Evolutionary conservation across 2,797 vertebrate genomes (phyloP).

Genomic region (Lithobates sylvaticus): DNA sequence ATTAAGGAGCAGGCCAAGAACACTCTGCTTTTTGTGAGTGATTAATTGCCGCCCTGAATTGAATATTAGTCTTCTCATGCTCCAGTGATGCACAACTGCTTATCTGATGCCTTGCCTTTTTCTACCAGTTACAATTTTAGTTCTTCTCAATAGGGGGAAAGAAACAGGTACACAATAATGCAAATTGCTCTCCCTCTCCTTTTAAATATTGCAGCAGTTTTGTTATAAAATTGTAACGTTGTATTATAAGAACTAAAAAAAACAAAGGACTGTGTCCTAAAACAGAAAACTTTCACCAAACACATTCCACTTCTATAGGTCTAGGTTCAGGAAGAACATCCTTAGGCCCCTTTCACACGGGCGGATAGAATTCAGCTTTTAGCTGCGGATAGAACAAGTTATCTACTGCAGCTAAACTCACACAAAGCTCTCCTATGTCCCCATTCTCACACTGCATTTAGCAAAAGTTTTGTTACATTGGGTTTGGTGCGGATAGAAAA

Average conservation of each 20-base stretch:
- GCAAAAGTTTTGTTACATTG: no score
- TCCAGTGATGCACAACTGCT: slow-evolving; percentile 45
- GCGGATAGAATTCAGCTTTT: no score
- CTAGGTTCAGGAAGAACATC: no score
- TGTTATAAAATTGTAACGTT: no score
- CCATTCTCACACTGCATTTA: no score
- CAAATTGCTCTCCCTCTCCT: not conserved
- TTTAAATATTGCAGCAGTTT: not conserved
- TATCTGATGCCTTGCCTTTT: slow-evolving; percentile 50
- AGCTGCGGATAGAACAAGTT: no score
- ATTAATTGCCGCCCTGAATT: slow-evolving; percentile 49
- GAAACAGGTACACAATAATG: slow-evolving; percentile 4
- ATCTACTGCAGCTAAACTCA: no score
- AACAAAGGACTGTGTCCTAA: not conserved
- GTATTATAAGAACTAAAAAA: no score
- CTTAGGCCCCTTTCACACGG: no score
- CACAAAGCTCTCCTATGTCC: no score
- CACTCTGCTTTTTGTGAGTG: slow-evolving; percentile 45
- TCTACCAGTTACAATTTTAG: slow-evolving; percentile 19
- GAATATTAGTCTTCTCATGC: slow-evolving; percentile 51
- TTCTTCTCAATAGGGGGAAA: not conserved
- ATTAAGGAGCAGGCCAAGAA: slow-evolving; percentile 33
- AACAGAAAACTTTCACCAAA: not conserved
- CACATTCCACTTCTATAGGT: not conserved
- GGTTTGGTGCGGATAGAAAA: no score